phyloP scores from a whole-genome alignment of 2,113 vertebrate genomes.

The Motacilla alba region DNA sequence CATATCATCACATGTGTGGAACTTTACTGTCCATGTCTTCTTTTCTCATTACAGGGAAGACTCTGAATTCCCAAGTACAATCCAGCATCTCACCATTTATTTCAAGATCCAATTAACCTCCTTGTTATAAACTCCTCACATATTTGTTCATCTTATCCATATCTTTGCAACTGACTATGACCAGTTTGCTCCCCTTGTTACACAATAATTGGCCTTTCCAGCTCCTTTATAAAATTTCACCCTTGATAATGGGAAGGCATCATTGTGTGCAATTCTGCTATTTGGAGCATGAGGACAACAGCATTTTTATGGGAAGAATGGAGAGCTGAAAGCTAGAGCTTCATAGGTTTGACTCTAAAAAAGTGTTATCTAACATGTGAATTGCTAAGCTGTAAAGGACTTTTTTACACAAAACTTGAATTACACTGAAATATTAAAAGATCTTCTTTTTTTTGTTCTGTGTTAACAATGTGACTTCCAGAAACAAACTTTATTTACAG shows the following conservation, averaged over 20 bases:
- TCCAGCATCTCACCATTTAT: neutral
- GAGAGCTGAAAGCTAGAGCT: neutral
- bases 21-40: neutral
- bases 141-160: neutral
- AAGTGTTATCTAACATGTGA: neutral
- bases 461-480: neutral
- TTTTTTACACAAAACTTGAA: neutral
- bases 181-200: neutral
- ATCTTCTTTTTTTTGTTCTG: neutral
- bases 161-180: neutral
- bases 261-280: neutral
- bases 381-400: neutral
- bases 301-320: neutral
- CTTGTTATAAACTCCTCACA: neutral
- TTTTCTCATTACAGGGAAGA: neutral
- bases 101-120: constrained; percentile 9
- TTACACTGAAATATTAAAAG: neutral
- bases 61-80: neutral
- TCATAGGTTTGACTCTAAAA: neutral
- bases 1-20: neutral
- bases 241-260: neutral
- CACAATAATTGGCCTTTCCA: neutral
- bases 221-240: neutral
- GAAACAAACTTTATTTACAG: neutral
- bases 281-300: neutral